Evolutionary conservation across 2,797 vertebrate species (phyloP).

Genomic region (Nyctibius grandis): DNA sequence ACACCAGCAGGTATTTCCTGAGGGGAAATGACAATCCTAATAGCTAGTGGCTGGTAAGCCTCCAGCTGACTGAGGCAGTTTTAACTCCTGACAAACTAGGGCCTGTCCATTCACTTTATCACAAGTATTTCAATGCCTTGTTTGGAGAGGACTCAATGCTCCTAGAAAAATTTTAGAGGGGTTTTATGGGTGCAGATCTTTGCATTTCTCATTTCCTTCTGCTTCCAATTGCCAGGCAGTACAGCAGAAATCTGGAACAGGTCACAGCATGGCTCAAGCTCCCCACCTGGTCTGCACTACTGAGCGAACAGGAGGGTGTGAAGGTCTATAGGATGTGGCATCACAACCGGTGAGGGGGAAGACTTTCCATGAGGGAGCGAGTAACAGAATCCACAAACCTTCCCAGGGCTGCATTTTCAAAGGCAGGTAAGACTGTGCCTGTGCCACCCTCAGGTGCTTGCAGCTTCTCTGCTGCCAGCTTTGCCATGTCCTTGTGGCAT

Average conservation of each 20-base stretch:
- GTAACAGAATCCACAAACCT: not conserved
- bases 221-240: not conserved
- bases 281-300: not conserved
- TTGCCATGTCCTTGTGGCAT: not conserved
- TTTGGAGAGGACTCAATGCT: not conserved
- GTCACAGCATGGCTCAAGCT: not conserved
- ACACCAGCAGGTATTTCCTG: slow-evolving; percentile 66
- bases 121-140: not conserved
- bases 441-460: accelerated
- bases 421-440: not conserved
- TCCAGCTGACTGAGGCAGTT: slow-evolving; percentile 30
- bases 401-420: not conserved
- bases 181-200: not conserved
- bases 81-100: slow-evolving; percentile 36
- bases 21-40: slow-evolving; percentile 57
- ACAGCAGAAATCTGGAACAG: not conserved
- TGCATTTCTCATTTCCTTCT: not conserved
- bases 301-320: not conserved
- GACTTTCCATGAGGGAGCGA: not conserved
- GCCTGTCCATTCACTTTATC: not conserved
- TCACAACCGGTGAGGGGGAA: not conserved
- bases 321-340: not conserved
- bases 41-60: slow-evolving; percentile 38
- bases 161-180: not conserved
- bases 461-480: not conserved